These are phyloP conservation scores for Dreissena polymorpha DNA, from an alignment of 1,140 invertebrate species.

Conservation along the genomic window DNA sequence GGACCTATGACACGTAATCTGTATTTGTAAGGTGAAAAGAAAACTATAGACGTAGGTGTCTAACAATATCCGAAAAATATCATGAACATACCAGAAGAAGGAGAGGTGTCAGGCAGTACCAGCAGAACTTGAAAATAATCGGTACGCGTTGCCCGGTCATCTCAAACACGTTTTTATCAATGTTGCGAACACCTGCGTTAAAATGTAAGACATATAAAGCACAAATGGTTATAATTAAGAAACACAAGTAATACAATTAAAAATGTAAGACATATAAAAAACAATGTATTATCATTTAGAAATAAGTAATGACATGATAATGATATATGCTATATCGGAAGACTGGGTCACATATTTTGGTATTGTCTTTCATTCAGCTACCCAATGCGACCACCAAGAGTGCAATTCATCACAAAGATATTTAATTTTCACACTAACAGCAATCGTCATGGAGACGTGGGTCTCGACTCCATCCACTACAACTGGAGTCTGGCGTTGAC, in stretches of 20 bases:
- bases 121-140: constrained; percentile 31
- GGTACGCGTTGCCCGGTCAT: constrained; percentile 34
- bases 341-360: constrained; percentile 97
- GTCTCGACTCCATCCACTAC: constrained; percentile 96
- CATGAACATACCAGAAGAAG: neutral
- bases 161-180: constrained; percentile 30
- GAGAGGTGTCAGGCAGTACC: constrained; percentile 22
- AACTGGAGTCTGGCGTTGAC: constrained; percentile 97
- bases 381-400: constrained; percentile 94
- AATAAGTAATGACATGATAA: too few relatives aligned
- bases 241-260: too few relatives aligned
- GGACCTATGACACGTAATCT: too few relatives aligned
- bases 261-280: too few relatives aligned
- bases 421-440: constrained; percentile 98
- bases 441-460: constrained; percentile 96
- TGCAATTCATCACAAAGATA: constrained; percentile 86
- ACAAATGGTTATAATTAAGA: too few relatives aligned
- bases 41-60: too few relatives aligned
- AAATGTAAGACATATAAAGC: too few relatives aligned
- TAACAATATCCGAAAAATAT: too few relatives aligned
- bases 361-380: constrained; percentile 84
- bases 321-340: too few relatives aligned
- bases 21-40: too few relatives aligned
- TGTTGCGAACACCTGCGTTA: constrained; percentile 14
- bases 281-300: too few relatives aligned